Evolutionary conservation across 2,113 vertebrate genomes (phyloP).

Genomic region (Uria lomvia): DNA sequence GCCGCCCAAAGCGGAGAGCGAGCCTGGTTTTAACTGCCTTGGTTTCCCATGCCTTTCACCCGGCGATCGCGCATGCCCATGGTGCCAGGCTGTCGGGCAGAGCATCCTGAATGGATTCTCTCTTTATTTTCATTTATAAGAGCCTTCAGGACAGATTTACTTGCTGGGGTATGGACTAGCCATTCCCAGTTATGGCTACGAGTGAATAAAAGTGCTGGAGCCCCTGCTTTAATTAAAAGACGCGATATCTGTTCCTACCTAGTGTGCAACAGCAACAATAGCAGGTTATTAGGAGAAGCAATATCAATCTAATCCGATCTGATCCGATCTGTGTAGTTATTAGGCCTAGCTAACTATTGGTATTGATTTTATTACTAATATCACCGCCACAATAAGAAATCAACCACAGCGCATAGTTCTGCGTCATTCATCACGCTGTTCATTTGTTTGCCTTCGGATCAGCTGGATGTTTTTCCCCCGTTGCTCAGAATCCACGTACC

Average conservation of each 20-base stretch:
- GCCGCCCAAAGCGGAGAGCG: not conserved
- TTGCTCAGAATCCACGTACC: not conserved
- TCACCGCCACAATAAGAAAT: not conserved
- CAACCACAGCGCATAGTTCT: not conserved
- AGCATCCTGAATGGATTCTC: not conserved
- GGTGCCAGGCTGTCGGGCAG: not conserved
- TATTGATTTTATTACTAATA: constrained; percentile 65
- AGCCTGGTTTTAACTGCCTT: not conserved
- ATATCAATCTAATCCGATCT: not conserved
- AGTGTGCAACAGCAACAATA: not conserved
- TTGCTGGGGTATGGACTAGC: not conserved
- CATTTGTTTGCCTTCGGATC: not conserved
- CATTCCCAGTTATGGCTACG: not conserved
- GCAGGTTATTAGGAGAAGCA: constrained; percentile 14
- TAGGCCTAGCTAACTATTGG: constrained; percentile 21
- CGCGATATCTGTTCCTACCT: not conserved
- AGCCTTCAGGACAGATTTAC: not conserved
- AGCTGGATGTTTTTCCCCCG: not conserved
- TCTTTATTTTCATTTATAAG: not conserved
- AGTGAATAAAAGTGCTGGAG: not conserved
- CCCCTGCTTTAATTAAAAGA: constrained; percentile 43
- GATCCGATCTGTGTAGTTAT: constrained; percentile 3
- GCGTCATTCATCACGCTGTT: not conserved
- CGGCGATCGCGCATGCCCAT: not conserved
- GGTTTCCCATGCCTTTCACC: not conserved